Base-by-base conservation (phyloP, 2,888 invertebrate species). In the Chrysolina haemoptera region DNA sequence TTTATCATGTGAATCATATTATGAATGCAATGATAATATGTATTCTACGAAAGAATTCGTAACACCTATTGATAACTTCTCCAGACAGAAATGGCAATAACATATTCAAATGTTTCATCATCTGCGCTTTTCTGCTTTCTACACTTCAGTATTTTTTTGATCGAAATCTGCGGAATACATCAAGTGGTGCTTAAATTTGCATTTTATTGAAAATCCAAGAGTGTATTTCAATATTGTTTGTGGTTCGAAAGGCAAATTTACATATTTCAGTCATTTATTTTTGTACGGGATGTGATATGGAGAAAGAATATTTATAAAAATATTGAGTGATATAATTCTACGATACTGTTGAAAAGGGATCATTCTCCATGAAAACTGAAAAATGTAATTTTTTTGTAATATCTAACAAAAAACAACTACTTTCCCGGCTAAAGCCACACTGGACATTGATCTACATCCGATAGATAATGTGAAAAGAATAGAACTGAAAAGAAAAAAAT, bases 141-240 rank as follows among this genome's bases (percentile, higher is more conserved):
- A 14, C 16, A 62, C 43, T 27, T 14, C 27, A 22, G 50, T 48
- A 74, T 74, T 68, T 71, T 40, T 70, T 74, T 55, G 43, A 55
- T 66, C 43, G 69, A 70, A 69, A 78, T 78, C 77, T 78, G 80
- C 79, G 81, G 82, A 82, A 81, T 84, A 83, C 80, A 81, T 82
- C 84, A 83, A 83, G 84, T 84, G 83, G 82, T 83, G 78, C 79
- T 81, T 78, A 80, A 82, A 85, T 86, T 82, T 86, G 86, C 86
- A 86, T 86, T 86, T 86, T 86, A 86, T 86, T 86, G 84, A 82
- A 86, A 83, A 79, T 75, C 81, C 81, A 82, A 81, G 82, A 82
- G 79, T 81, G 84, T 85, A 85, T 84, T 84, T 84, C 85, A 83
- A 86, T 86, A 86, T 85, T 84, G 82, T 84, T 85, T 84, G 85